Percentiles rank a stretch among this genome's conserved stretches.
Evolutionary conservation across 2,797 vertebrate species (phyloP).

Genomic region (Diplodus sargus): DNA sequence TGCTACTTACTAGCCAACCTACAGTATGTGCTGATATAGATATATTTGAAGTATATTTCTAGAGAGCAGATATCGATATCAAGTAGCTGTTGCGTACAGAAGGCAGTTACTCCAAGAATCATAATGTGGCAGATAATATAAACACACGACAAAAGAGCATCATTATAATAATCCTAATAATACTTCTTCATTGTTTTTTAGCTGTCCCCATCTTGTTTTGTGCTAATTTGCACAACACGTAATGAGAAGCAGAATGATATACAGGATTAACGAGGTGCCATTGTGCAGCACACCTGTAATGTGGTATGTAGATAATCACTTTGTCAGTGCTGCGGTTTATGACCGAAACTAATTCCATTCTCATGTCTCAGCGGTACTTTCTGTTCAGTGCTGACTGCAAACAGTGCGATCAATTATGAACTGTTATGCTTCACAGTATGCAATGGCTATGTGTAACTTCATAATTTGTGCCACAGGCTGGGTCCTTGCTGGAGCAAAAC

Average conservation of each 20-base stretch:
- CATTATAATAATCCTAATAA: too few species aligned
- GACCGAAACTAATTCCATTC: not conserved
- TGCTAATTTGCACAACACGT: not conserved
- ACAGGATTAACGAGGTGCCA: not conserved
- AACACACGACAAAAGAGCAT: too few species aligned
- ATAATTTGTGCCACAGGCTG: not conserved
- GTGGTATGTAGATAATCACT: not conserved
- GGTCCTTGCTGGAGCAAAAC: too few species aligned
- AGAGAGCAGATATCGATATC: too few species aligned
- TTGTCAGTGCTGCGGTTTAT: not conserved
- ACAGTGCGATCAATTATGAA: not conserved
- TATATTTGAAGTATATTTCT: too few species aligned
- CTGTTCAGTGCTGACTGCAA: too few species aligned
- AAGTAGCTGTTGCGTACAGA: too few species aligned
- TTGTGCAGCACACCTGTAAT: not conserved
- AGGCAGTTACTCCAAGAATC: too few species aligned
- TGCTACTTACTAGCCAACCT: too few species aligned
- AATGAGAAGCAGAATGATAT: not conserved
- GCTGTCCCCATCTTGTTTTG: not conserved
- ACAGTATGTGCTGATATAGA: too few species aligned
- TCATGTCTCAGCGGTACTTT: too few species aligned
- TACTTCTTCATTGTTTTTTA: not conserved
- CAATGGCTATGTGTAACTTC: not conserved
- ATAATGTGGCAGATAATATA: too few species aligned
- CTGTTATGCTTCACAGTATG: not conserved